Base-by-base conservation (phyloP, 1,140 invertebrate species). In the Chionoecetes opilio region DNA sequence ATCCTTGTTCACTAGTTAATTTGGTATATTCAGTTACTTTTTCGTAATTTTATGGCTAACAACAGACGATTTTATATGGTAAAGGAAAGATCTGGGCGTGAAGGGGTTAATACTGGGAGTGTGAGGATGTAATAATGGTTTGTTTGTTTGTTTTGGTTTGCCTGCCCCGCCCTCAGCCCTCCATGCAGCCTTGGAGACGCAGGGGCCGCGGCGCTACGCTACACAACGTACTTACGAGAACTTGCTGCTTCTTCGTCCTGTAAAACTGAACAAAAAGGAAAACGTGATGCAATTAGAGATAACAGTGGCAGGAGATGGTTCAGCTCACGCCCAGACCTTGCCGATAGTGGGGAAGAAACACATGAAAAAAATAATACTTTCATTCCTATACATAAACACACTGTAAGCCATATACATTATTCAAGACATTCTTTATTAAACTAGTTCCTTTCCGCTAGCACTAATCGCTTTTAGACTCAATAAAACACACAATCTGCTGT, bases 241-340 rank as follows among this genome's bases (percentile, higher is more conserved):
- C 93, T 89, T 94, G 93, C 53, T 94, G 93, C 53, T 86, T 86
- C 87, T 88, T 94, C 93, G 84, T 94, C 93, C 93, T 94, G 93
- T 94, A 94, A 94, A 94, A 94, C 93, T 94, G 87, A 94, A 94
- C 92, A 86, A 84, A 93, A 86, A 93, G 82, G 82, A 93, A 93
- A 93, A 93, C 82, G 92, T 84, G 37, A 46, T 93, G 92, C 37
- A 93, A 38, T 93, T 93, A 93, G 92, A 93, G 29, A 86, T 17
- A 91, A 21, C 91, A 92, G 75, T 34, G 29, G 26, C 38, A 41
- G 37, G 21, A 92, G 9, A 41, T 92, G 9, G 31, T 84, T 37
- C 46, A 53, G 46, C 46, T 53, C 46, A 53, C 46, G 46, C 21
- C 46, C 46, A 53, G n/a, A 53, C 46, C 46, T 53, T 53, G 46